phyloP scores from a whole-genome alignment of 2,888 invertebrate genomes.

The Caenorhabditis wallacei region DNA sequence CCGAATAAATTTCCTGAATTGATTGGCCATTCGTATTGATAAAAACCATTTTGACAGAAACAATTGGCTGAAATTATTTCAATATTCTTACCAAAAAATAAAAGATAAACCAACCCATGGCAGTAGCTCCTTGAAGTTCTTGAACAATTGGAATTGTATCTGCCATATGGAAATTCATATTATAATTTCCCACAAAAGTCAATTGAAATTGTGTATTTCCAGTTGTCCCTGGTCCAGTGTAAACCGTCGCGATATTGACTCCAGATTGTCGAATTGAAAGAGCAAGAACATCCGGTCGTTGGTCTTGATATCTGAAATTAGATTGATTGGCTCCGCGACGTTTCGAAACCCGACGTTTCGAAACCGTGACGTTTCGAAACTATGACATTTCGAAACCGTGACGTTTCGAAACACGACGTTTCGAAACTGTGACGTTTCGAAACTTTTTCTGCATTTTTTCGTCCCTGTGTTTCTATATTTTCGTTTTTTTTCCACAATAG shows the following conservation, averaged over 20 bases:
- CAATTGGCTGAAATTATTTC: conserved; percentile 36
- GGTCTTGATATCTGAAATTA: conserved; percentile 22
- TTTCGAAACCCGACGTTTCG: too few species aligned
- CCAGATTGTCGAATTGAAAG: conserved; percentile 28
- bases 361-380: too few species aligned
- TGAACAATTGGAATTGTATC: background rate
- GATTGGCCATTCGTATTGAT: conserved; percentile 33
- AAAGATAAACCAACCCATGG: background rate
- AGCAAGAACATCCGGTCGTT: conserved; percentile 29
- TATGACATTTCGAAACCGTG: too few species aligned
- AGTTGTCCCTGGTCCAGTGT: conserved; percentile 18
- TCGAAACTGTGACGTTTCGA: too few species aligned
- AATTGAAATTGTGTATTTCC: conserved; percentile 11
- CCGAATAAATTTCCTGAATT: conserved; percentile 24
- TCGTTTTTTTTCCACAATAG: too few species aligned
- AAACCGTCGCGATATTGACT: conserved; percentile 25
- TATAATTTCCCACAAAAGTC: conserved; percentile 20
- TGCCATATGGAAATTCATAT: conserved; percentile 37
- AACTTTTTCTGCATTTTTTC: background rate
- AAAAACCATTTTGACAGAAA: conserved; percentile 22
- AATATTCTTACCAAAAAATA: background rate
- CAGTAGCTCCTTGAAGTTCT: conserved; percentile 29
- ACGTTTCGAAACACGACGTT: too few species aligned
- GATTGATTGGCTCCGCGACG: too few species aligned
- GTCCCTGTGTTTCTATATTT: too few species aligned